A percentile compares a stretch with the other conserved stretches of the same genome.
Evolutionary conservation across 2,797 vertebrate genomes (phyloP).

Genomic region (Chiloscyllium punctatum): DNA sequence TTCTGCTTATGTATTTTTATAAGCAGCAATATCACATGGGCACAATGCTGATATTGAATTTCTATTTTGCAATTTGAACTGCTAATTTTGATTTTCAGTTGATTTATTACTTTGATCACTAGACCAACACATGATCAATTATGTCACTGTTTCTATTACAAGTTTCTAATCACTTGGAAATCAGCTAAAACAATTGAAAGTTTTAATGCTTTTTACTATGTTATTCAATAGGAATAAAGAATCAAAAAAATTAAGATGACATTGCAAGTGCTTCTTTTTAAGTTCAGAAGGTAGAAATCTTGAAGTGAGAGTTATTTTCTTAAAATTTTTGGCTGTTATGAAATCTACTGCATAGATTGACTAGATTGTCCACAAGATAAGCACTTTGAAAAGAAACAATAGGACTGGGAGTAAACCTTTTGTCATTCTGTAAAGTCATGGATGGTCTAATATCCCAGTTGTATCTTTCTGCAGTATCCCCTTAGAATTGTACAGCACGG

Average conservation of each 20-base stretch:
- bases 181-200: background rate
- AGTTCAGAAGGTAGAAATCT: background rate
- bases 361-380: background rate
- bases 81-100: background rate
- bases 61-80: background rate
- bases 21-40: conserved; percentile 3
- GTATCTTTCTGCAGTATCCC: background rate
- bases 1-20: conserved; percentile 18
- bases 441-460: background rate
- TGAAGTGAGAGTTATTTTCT: background rate
- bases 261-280: background rate
- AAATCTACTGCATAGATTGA: background rate
- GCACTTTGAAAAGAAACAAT: background rate
- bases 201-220: background rate
- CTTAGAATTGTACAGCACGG: background rate
- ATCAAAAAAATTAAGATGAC: background rate
- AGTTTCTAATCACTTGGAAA: background rate
- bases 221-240: background rate
- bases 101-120: background rate
- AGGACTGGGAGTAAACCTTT: background rate
- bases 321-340: background rate
- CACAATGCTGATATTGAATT: background rate
- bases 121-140: background rate
- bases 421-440: background rate
- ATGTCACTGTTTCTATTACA: background rate